Percentiles rank a stretch among this genome's conserved stretches.
These are phyloP conservation scores for Drosophila lacicola DNA, from an alignment of 2,888 invertebrate species.

Conservation along the genomic window DNA sequence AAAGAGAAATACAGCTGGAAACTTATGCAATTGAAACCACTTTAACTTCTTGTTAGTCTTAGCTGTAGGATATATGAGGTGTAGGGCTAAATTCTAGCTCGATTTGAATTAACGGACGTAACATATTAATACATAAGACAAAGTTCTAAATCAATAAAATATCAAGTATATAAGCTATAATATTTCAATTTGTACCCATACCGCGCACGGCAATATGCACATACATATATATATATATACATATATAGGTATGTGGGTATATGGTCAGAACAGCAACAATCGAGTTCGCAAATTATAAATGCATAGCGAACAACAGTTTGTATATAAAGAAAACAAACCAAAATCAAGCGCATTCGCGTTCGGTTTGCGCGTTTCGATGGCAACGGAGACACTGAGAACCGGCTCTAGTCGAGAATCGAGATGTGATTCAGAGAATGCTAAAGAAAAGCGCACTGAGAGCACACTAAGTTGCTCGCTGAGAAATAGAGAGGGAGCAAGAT, in stretches of 20 bases:
- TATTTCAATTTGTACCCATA: conserved; percentile 4
- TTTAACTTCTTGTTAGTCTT: no score
- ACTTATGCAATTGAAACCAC: conserved; percentile 34
- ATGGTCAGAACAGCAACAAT: conserved; percentile 2
- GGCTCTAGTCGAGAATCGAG: conserved; percentile 19
- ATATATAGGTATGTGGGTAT: not conserved
- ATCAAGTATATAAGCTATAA: no score
- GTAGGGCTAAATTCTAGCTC: not conserved
- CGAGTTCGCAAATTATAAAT: conserved; percentile 1
- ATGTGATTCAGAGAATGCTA: conserved; percentile 15
- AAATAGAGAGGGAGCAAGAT: no score
- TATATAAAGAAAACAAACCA: conserved; percentile 21
- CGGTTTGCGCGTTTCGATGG: conserved; percentile 34
- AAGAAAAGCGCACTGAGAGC: conserved; percentile 9
- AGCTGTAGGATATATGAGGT: not conserved
- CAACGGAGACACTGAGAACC: conserved; percentile 40
- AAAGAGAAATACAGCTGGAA: not conserved
- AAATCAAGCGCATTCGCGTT: conserved; percentile 18
- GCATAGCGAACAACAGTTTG: no score
- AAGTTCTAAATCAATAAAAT: not conserved
- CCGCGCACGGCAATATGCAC: not conserved
- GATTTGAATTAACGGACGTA: conserved; percentile 13
- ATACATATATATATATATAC: not conserved
- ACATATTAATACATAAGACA: not conserved
- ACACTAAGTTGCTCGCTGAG: not conserved